These are phyloP conservation scores for Aleadryas rufinucha DNA, from an alignment of 2,113 vertebrate species.

Conservation along the genomic window DNA sequence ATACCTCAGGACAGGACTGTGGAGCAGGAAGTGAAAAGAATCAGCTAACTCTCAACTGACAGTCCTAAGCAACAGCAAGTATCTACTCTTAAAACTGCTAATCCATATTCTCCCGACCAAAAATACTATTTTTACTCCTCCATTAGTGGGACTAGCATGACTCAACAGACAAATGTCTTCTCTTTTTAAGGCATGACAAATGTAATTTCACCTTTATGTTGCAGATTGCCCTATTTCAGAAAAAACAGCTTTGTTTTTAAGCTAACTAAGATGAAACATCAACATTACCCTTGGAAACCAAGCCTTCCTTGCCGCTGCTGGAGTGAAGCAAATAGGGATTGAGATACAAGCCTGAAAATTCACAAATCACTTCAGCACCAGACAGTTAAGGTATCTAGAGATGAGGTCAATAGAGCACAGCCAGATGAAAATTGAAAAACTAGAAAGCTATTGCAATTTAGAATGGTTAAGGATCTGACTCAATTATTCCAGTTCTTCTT, in stretches of 20 bases:
- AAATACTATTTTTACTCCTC: background rate
- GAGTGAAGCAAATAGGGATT: background rate
- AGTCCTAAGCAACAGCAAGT: background rate
- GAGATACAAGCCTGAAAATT: background rate
- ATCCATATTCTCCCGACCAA: background rate
- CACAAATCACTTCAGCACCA: background rate
- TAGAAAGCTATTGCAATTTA: background rate
- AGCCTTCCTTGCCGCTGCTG: background rate
- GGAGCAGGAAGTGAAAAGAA: background rate
- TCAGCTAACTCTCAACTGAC: background rate
- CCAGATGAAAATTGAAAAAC: background rate
- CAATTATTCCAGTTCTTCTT: background rate
- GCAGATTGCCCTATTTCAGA: background rate
- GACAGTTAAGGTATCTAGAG: background rate
- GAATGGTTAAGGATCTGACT: background rate
- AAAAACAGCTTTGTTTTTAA: background rate
- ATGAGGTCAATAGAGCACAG: background rate
- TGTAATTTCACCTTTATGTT: background rate
- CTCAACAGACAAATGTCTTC: background rate
- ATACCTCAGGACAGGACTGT: background rate
- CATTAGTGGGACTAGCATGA: background rate
- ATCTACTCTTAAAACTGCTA: background rate
- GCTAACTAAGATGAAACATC: background rate
- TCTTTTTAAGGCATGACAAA: background rate
- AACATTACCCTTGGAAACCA: background rate